Evolutionary conservation across 2,888 invertebrate species (phyloP).

Genomic region (Antheraea assamensis): DNA sequence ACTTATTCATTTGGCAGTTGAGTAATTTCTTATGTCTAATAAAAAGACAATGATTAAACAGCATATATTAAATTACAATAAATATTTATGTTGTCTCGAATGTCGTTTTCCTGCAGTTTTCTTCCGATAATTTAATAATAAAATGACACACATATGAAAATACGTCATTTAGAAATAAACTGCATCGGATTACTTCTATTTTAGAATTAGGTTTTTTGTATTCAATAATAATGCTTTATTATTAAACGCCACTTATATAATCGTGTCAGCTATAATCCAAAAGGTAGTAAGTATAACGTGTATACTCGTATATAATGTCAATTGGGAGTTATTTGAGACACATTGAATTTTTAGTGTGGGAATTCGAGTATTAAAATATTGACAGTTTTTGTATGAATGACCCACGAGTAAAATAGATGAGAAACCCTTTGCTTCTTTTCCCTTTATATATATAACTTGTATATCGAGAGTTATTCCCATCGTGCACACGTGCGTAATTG

Average conservation of each 20-base stretch:
- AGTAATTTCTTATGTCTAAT: not conserved
- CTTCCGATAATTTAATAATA: no score
- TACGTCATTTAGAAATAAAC: not conserved
- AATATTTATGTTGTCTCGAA: not conserved
- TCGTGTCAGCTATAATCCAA: not conserved
- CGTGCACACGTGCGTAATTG: not conserved
- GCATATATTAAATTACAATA: not conserved
- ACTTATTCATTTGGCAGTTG: not conserved
- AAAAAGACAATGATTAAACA: no score
- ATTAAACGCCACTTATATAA: not conserved
- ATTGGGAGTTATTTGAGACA: not conserved
- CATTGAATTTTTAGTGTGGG: not conserved
- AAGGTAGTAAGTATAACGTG: not conserved
- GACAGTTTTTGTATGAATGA: not conserved
- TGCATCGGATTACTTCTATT: not conserved
- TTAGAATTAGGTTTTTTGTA: not conserved
- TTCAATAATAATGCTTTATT: not conserved
- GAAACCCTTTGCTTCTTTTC: not conserved
- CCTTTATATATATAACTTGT: not conserved
- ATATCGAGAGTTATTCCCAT: not conserved
- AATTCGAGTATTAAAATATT: not conserved
- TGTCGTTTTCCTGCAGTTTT: not conserved
- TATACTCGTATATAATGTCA: constrained; percentile 1
- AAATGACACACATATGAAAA: no score
- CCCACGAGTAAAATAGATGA: no score